Evolutionary conservation across 2,888 invertebrate genomes (phyloP).

Genomic region (Helicoverpa assulta): DNA sequence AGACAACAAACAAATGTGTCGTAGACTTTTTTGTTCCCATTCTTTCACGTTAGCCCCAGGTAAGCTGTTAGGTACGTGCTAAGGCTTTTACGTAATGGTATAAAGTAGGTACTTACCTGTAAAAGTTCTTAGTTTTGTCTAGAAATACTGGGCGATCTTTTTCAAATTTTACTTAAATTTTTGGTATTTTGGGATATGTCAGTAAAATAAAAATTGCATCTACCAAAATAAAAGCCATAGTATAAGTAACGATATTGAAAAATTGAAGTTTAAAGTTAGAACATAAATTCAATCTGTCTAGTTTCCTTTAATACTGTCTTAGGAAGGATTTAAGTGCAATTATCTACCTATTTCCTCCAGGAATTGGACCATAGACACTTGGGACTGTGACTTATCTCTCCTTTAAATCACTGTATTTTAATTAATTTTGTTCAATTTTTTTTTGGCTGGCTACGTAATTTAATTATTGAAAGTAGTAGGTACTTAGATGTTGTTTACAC

Average conservation of each 20-base stretch:
- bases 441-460: neutral
- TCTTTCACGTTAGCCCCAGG: neutral
- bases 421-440: conserved; percentile 25
- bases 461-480: no score
- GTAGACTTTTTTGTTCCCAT: neutral
- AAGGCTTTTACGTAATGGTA: neutral
- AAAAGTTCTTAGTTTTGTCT: no score
- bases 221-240: neutral
- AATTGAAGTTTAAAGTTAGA: conserved; percentile 1
- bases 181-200: no score
- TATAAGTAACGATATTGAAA: neutral
- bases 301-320: conserved; percentile 2
- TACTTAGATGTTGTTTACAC: no score
- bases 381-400: conserved; percentile 11
- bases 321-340: conserved; percentile 31
- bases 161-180: no score
- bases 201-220: neutral
- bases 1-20: neutral
- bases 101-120: no score
- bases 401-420: conserved; percentile 18
- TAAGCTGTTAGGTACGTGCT: no score
- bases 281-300: conserved; percentile 18
- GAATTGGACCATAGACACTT: conserved; percentile 16
- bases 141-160: no score
- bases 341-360: conserved; percentile 11